phyloP scores from a whole-genome alignment of 2,797 vertebrate species.

The Hydrophis major region DNA sequence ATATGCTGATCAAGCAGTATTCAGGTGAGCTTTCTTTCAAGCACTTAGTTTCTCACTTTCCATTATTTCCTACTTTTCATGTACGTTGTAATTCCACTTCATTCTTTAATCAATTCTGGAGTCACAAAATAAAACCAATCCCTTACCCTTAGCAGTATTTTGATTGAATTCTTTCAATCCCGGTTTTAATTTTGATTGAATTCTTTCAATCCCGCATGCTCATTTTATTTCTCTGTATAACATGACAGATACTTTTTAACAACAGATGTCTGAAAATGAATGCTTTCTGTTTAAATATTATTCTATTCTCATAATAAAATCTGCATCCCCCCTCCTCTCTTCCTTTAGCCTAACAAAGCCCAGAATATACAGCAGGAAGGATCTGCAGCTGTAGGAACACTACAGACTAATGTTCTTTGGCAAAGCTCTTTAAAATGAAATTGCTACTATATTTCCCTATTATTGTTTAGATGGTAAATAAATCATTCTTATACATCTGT shows the following conservation, averaged over 20 bases:
- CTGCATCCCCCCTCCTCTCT: neutral
- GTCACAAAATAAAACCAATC: constrained; percentile 10
- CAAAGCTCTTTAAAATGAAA: neutral
- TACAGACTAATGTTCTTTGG: neutral
- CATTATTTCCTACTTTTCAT: neutral
- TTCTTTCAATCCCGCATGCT: constrained; percentile 26
- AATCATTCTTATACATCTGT: neutral
- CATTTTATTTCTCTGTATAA: constrained; percentile 9
- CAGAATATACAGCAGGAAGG: constrained; percentile 26
- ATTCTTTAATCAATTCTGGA: constrained; percentile 16
- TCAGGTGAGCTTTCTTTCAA: constrained; percentile 9
- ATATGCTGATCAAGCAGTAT: neutral
- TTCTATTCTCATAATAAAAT: constrained; percentile 14
- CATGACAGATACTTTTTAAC: neutral
- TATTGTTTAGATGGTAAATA: constrained; percentile 9
- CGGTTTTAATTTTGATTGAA: constrained; percentile 34
- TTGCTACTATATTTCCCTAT: neutral
- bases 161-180: constrained; percentile 43
- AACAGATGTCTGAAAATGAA: constrained; percentile 18
- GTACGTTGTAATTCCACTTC: neutral
- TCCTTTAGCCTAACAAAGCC: neutral
- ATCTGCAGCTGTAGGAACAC: constrained; percentile 19
- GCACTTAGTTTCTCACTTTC: constrained; percentile 3
- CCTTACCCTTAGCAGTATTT: constrained; percentile 26
- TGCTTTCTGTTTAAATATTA: constrained; percentile 24